These are phyloP conservation scores for Haliclona indistincta DNA, from an alignment of 37 sponge, comb jelly and placozoan species.

Conservation along the genomic window DNA sequence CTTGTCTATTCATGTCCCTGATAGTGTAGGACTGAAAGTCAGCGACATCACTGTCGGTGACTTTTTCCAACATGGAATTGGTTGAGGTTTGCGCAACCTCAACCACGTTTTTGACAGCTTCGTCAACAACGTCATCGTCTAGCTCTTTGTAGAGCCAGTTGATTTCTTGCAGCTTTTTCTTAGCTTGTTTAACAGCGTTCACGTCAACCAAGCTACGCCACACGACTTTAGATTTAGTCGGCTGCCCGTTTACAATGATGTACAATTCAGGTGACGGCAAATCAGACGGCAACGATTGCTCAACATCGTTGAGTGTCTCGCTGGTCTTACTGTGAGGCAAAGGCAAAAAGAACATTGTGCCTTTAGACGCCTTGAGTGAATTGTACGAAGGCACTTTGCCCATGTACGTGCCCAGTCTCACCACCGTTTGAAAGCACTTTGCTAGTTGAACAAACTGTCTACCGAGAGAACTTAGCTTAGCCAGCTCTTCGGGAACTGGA, in stretches of 20 bases:
- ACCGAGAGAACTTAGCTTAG: constrained; percentile 28
- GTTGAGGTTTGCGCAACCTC: constrained; percentile 27
- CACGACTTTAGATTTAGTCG: too few relatives aligned
- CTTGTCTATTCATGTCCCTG: constrained; percentile 21
- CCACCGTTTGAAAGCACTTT: constrained; percentile 58
- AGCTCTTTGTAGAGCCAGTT: constrained; percentile 68
- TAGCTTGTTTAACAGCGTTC: constrained; percentile 26
- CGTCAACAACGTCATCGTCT: constrained; percentile 33
- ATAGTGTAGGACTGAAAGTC: constrained; percentile 56
- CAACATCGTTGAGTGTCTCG: constrained; percentile 27
- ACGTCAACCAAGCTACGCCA: constrained; percentile 41
- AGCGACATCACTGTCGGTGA: constrained; percentile 22
- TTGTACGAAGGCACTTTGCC: constrained; percentile 45
- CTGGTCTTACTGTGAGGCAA: constrained; percentile 41
- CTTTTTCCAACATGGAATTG: constrained; percentile 48
- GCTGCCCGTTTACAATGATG: too few relatives aligned
- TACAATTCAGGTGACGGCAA: constrained; percentile 19
- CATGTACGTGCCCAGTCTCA: constrained; percentile 57
- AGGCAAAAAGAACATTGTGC: constrained; percentile 53
- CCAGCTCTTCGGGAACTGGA: constrained; percentile 48
- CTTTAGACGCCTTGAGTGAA: constrained; percentile 44
- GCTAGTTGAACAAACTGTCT: constrained; percentile 62
- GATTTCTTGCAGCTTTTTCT: constrained; percentile 18
- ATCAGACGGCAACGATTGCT: background rate
- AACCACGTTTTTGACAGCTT: constrained; percentile 37